Evolutionary conservation across 2,113 vertebrate species (phyloP), one percentile per base, ranked within the genome.

Genomic region (Syngnathus scovelli): DNA sequence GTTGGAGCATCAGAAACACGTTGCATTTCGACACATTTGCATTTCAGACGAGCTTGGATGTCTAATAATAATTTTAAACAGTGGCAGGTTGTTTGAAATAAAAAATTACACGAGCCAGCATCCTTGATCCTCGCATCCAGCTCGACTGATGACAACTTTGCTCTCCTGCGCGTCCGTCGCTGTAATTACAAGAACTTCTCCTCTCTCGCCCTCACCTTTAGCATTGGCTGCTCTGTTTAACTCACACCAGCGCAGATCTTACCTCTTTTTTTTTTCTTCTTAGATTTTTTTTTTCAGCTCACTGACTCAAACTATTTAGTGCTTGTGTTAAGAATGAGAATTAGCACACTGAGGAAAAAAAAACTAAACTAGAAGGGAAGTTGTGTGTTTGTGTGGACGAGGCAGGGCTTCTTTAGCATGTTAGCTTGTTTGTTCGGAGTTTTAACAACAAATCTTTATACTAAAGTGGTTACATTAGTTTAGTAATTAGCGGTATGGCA

Each of bases 231-330:
- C 85, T 86, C 70, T 89, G 84, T 87, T 80, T 75, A 83, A 85
- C 78, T 86, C 85, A 79, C 85, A 88, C 88, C 86, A 89, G 88
- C 86, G 84, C 83, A 86, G 68, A 83, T 84, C 83, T 85, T 87
- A 85, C 82, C 84, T 86, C 80, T 77, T 81, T 80, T 80, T 86
- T 10, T 27, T 23, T 12, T 23, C 3, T 33, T 33, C 3, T 33
- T 33, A 33, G 27, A 33, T 13, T 55, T 13, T 51, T 8, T n/a
- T 51, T 51, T 19, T 72, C 77, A 79, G 72, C 73, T 83, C 72
- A 78, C 59, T 78, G 73, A 72, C 70, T 70, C 70, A 84, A 66
- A 82, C 80, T 83, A 70, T 77, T 85, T 79, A 83, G 62, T 71
- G 83, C 78, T 83, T 73, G 73, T 8, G 36, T 81, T 68, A 21